Conservation (phyloP, 2,888 invertebrate species). For the Emmelina monodactyla region DNA sequence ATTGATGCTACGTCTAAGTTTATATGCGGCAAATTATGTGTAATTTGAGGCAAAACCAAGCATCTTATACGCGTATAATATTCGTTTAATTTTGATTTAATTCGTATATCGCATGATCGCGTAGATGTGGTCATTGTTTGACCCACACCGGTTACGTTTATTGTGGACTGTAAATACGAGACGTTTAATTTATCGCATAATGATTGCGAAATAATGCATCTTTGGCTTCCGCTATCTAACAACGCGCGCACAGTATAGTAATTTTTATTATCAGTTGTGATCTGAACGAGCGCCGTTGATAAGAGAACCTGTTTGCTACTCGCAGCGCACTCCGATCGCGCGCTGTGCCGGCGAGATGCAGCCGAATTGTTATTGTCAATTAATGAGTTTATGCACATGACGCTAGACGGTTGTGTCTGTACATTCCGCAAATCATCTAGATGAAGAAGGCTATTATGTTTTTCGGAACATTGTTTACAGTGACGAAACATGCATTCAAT, state of each 20-base stretch:
- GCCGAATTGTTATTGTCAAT: too few relatives aligned
- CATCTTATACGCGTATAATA: neutral
- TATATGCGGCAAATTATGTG: neutral
- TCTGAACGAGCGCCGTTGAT: neutral
- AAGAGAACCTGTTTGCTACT: too few relatives aligned
- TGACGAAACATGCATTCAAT: neutral
- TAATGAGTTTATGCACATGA: too few relatives aligned
- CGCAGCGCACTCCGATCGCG: too few relatives aligned
- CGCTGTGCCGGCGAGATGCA: too few relatives aligned
- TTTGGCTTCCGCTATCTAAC: neutral
- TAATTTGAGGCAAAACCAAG: neutral
- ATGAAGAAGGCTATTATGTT: neutral
- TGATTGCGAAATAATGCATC: slow-evolving; percentile 2
- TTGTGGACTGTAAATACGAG: neutral
- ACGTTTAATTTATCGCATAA: neutral
- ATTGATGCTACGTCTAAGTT: neutral
- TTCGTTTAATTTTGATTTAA: neutral
- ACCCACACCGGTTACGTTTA: neutral
- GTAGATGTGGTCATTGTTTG: neutral
- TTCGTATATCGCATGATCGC: neutral
- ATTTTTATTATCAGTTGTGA: neutral
- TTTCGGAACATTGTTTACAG: neutral
- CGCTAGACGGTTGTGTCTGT: too few relatives aligned
- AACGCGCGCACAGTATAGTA: slow-evolving; percentile 1
- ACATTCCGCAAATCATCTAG: neutral